Evolutionary conservation across 2,113 vertebrate species (phyloP).

Genomic region (Neomonachus schauinslandi): DNA sequence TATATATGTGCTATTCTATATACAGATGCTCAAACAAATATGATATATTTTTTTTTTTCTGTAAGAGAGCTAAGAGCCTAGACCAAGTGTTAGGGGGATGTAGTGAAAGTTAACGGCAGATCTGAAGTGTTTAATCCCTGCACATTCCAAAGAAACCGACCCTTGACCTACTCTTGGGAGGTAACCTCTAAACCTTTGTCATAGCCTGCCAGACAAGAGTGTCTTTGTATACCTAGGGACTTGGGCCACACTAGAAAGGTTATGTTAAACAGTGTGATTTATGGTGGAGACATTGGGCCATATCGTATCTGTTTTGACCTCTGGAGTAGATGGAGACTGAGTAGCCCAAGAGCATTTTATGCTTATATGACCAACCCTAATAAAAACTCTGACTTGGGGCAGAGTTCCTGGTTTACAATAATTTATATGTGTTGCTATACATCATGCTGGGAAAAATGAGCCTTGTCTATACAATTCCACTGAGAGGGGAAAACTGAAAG

Average conservation of each 20-base stretch:
- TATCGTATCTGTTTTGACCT: neutral
- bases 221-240: neutral
- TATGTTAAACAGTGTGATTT: neutral
- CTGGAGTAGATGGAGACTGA: neutral
- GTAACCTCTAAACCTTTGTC: neutral
- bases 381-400: neutral
- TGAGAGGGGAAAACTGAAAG: neutral
- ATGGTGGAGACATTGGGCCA: neutral
- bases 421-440: neutral
- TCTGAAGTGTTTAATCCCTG: neutral
- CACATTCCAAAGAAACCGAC: neutral
- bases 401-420: neutral
- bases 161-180: neutral
- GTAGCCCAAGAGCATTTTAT: neutral
- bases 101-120: neutral
- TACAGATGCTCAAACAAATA: neutral
- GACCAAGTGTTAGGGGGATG: neutral
- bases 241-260: neutral
- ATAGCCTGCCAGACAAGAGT: neutral
- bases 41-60: neutral
- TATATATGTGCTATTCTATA: neutral
- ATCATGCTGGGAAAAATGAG: neutral
- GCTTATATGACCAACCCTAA: neutral
- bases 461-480: neutral
- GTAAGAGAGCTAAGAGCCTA: neutral